phyloP scores from a whole-genome alignment of 2,113 vertebrate genomes.

The Myanophis thanlyinensis region DNA sequence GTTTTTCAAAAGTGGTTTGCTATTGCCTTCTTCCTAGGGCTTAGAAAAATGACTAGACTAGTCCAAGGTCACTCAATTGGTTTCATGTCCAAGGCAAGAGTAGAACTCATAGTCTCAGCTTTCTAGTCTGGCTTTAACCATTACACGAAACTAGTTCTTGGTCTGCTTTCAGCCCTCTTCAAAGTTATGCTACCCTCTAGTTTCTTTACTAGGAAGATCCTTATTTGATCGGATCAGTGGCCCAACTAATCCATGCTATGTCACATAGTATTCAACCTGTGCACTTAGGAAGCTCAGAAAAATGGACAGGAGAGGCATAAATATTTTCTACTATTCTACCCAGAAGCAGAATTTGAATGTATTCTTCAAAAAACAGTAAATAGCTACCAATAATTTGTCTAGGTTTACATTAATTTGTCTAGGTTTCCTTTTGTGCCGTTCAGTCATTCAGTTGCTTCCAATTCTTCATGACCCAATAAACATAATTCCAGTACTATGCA shows the following conservation, averaged over 20 bases:
- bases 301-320: not conserved
- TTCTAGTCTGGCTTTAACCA: not conserved
- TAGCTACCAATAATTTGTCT: not conserved
- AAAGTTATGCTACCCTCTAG: constrained; percentile 19
- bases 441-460: not conserved
- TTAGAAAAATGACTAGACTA: not conserved
- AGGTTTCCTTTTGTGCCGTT: not conserved
- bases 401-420: not conserved
- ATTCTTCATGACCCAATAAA: not conserved
- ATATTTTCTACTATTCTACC: not conserved
- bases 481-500: not conserved
- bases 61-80: not conserved
- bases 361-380: not conserved
- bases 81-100: not conserved
- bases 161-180: not conserved
- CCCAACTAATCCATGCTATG: not conserved
- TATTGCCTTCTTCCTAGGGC: not conserved
- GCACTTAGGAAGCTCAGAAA: not conserved
- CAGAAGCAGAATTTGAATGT: not conserved
- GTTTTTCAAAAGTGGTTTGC: not conserved
- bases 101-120: not conserved
- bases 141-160: not conserved
- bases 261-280: not conserved
- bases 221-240: not conserved
- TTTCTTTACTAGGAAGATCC: not conserved